Evolutionary conservation across 2,113 vertebrate genomes (phyloP), one percentile per base, ranked within the genome.

Genomic region (Dendrocopos noguchii): DNA sequence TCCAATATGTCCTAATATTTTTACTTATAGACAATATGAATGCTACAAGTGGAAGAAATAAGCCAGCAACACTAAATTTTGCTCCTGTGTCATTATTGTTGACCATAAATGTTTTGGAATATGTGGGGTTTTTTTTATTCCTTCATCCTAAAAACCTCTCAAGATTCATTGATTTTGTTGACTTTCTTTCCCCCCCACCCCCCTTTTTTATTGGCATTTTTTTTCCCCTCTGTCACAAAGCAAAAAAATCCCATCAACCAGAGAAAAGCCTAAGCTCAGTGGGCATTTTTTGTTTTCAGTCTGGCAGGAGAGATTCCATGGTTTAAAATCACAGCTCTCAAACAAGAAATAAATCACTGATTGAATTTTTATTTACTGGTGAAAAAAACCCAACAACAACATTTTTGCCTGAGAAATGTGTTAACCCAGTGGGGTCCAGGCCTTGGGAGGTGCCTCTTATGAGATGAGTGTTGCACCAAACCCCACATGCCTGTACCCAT

Each of bases 331-430:
- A 65, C 9, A 14, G 9, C 4, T 20, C 11, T 42, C 17, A 13
- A 63, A 46, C 3, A 42, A 46, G 9, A 81, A 72, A 79, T 17
- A 79, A 74, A 80, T 27, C 59, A 31, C 3, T 0, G 0, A 36
- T 4, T 36, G 7, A 27, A 10, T 59, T 84, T 78, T 84, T 55
- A 61, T 72, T 78, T 60, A 24, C 21, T 29, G 9, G 29, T 27
- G 1, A 24, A 73, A 82, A 71, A 15, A 7, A 4, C 19, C 8
- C 36, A 4, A 8, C 3, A 4, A 8, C 4, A 1, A 1, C 1
- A 63, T 15, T 16, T 64, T 25, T n/a, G 33, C 27, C 34, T 63
- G 16, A 61, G 46, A 33, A 79, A 76, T 42, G 3, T 36, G 27
- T 24, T 9, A 34, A 56, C 21, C 33, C 64, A 20, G 6, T 24